Conservation (phyloP, 2,113 vertebrate genomes). For the Dromaius novaehollandiae region DNA sequence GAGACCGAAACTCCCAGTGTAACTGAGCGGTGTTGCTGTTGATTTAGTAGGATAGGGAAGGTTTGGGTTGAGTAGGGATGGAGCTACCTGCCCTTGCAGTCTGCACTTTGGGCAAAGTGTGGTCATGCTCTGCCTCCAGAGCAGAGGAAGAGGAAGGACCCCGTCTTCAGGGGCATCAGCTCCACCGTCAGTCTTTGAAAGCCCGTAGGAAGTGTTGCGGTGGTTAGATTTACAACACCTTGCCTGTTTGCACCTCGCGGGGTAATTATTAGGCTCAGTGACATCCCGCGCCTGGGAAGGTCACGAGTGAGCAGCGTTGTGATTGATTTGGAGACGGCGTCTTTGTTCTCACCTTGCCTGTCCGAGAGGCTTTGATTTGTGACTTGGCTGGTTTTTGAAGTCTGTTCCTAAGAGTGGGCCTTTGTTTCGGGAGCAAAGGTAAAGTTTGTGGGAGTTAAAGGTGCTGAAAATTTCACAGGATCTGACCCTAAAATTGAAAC, state of each 20-base stretch:
- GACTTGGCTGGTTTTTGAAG: not conserved
- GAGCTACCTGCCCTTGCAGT: not conserved
- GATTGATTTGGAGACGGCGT: not conserved
- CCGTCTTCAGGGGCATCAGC: not conserved
- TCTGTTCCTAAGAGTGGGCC: fast-evolving
- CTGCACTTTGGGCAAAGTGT: not conserved
- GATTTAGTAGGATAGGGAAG: not conserved
- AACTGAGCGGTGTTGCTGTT: not conserved
- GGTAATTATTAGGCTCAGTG: not conserved
- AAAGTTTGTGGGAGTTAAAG: fast-evolving
- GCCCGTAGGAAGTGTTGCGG: not conserved
- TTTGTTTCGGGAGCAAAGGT: not conserved
- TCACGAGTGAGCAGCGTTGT: not conserved
- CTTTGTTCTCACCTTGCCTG: slow-evolving; percentile 20
- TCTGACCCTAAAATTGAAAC: fast-evolving
- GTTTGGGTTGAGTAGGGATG: not conserved
- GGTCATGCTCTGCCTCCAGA: not conserved
- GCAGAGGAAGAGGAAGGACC: not conserved
- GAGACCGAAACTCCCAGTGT: not conserved
- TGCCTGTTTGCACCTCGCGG: not conserved
- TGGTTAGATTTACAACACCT: not conserved
- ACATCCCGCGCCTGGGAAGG: not conserved
- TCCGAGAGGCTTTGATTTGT: not conserved
- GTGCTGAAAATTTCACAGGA: not conserved
- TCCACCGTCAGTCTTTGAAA: not conserved